Conservation (phyloP, 2,797 vertebrate genomes). For the Lithobates pipiens region DNA sequence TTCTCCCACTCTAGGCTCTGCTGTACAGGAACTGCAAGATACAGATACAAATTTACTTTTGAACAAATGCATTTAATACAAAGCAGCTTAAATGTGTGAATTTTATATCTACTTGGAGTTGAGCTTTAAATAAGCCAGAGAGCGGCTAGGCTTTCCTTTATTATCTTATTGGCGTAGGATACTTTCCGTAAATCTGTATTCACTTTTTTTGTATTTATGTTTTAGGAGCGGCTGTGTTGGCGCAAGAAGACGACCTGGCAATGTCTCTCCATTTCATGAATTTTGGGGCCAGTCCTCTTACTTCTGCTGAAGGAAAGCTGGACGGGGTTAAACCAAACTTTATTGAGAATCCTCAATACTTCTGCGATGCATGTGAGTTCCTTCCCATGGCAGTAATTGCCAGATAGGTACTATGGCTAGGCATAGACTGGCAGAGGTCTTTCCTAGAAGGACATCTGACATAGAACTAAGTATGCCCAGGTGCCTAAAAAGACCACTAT, state of each 20-base stretch:
- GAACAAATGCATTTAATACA: too few species aligned
- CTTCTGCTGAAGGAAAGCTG: constrained; percentile 82
- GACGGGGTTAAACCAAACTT: constrained; percentile 89
- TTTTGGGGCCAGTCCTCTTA: constrained; percentile 83
- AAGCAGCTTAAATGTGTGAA: too few species aligned
- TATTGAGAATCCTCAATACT: constrained; percentile 96
- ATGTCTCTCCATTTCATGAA: constrained; percentile 96
- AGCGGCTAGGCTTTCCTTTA: too few species aligned
- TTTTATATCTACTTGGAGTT: too few species aligned
- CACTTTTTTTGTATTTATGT: constrained; percentile 45
- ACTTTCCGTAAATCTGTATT: background rate
- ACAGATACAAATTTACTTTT: too few species aligned
- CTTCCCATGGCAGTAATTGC: background rate
- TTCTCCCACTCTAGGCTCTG: too few species aligned
- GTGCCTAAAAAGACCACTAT: too few species aligned
- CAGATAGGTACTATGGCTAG: background rate
- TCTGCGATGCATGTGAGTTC: constrained; percentile 91
- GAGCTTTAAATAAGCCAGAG: too few species aligned
- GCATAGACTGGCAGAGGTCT: too few species aligned
- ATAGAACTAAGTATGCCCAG: too few species aligned
- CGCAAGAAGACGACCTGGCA: constrained; percentile 89
- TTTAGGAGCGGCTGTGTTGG: constrained; percentile 85
- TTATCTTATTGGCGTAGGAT: background rate
- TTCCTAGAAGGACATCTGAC: too few species aligned
- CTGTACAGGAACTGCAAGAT: too few species aligned